Conservation (phyloP, 2,797 vertebrate genomes). For the Selene dorsalis region DNA sequence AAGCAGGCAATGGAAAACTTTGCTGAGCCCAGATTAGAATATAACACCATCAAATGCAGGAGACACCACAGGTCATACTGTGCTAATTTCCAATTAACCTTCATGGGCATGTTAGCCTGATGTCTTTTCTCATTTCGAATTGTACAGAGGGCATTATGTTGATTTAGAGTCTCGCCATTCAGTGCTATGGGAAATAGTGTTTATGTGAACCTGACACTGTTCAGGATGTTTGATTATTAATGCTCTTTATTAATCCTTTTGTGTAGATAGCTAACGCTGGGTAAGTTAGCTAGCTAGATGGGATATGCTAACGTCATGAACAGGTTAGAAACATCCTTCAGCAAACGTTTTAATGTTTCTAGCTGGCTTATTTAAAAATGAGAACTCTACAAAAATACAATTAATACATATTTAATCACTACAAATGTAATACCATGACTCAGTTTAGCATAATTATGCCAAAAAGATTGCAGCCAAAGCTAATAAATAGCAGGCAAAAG, state of each 20-base stretch:
- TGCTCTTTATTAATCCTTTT: not conserved
- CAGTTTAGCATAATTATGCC: not conserved
- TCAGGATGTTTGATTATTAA: not conserved
- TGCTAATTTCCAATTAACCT: conserved; percentile 57
- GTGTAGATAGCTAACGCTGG: not conserved
- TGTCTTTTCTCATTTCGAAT: conserved; percentile 17
- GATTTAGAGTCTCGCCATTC: not conserved
- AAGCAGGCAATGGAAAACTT: conserved; percentile 22
- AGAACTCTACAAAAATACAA: not conserved
- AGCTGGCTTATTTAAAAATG: not conserved
- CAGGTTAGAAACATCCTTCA: not conserved
- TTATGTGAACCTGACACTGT: not conserved
- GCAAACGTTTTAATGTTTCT: not conserved
- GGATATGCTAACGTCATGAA: not conserved
- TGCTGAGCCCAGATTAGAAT: not conserved
- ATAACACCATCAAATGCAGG: conserved; percentile 21
- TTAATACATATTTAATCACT: not conserved
- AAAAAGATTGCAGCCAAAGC: not conserved
- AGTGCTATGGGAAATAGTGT: not conserved
- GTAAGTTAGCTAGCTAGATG: no score
- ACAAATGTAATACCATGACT: not conserved
- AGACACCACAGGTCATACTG: conserved; percentile 29
- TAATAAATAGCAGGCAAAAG: not conserved
- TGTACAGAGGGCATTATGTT: not conserved
- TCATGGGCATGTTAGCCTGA: conserved; percentile 18